Conservation (phyloP, 2,797 vertebrate genomes). For the Cossypha caffra region DNA sequence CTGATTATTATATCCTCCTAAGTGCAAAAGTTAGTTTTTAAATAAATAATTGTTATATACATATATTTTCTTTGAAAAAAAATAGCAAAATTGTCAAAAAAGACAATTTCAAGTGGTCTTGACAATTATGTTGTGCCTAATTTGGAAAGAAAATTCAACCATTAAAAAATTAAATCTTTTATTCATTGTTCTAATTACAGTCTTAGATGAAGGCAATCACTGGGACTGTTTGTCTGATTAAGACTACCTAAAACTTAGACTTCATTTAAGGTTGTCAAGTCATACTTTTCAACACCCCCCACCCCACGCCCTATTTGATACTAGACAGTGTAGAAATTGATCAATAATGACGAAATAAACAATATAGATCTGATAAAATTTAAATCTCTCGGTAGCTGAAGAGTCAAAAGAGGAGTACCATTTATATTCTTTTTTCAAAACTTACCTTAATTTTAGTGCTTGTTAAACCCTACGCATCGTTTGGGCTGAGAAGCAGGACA, state of each 20-base stretch:
- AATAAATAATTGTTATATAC: neutral
- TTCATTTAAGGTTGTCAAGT: neutral
- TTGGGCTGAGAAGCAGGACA: neutral
- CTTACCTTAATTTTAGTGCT: neutral
- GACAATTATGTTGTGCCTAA: neutral
- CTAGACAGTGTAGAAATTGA: neutral
- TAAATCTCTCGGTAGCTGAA: neutral
- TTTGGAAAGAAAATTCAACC: neutral
- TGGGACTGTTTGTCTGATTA: neutral
- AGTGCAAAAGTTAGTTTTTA: neutral
- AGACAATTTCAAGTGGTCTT: neutral
- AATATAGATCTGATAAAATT: neutral
- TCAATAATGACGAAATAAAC: neutral
- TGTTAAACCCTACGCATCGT: fast-evolving
- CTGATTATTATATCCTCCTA: neutral
- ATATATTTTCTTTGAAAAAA: neutral
- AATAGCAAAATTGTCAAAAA: neutral
- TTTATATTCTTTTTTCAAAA: neutral
- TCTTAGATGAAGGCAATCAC: neutral
- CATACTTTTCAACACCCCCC: neutral
- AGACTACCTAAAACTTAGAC: neutral
- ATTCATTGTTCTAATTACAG: neutral
- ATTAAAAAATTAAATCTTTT: neutral
- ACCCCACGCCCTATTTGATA: neutral
- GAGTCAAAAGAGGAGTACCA: neutral